Percentiles rank a stretch among this genome's conserved stretches.
Conservation (phyloP, 2,113 vertebrate species). For the Tamias sibiricus region DNA sequence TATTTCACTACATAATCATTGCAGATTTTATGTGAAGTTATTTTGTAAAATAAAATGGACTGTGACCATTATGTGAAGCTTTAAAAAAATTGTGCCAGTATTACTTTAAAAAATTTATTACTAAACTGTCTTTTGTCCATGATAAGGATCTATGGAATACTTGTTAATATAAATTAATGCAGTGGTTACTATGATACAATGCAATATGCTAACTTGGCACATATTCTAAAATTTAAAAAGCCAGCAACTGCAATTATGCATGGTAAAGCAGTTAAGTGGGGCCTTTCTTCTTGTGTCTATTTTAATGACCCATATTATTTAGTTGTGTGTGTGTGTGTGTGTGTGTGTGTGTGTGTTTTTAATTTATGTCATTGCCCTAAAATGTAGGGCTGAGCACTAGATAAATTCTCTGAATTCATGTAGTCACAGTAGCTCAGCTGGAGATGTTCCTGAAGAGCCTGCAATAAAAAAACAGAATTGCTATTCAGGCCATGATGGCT, state of each 20-base stretch:
- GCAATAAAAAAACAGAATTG: conserved; percentile 47
- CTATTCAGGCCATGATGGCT: conserved; percentile 29
- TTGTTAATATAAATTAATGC: no score
- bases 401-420: conserved; percentile 46
- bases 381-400: background rate
- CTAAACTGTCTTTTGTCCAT: no score
- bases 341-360: background rate
- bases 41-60: no score
- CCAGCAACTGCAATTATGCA: background rate
- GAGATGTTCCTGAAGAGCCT: conserved; percentile 25
- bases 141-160: no score
- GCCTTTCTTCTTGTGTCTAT: background rate
- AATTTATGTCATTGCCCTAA: background rate
- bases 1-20: no score
- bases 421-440: background rate
- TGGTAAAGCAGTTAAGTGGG: background rate
- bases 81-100: no score
- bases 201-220: background rate
- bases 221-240: background rate
- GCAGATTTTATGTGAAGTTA: no score
- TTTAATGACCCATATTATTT: conserved; percentile 6
- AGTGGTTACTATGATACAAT: no score
- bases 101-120: no score
- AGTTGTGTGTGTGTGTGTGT: background rate
- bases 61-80: no score